A percentile compares a stretch with the other conserved stretches of the same genome.
These are phyloP conservation scores for Myotis pilosus DNA, from an alignment of 2,797 vertebrate species.

Conservation along the genomic window DNA sequence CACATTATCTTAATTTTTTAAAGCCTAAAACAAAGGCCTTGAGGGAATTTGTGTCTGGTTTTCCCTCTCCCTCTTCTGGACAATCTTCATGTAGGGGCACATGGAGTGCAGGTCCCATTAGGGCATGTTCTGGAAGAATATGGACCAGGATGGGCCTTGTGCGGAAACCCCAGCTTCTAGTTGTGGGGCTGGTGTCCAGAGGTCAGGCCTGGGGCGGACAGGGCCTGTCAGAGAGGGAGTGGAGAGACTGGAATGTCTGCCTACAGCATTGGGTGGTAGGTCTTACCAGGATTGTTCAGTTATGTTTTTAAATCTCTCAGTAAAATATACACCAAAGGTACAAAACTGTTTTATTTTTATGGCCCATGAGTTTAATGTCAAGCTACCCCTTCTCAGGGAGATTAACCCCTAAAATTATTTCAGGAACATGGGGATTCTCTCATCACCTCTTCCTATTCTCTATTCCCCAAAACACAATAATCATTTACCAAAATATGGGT, in stretches of 20 bases:
- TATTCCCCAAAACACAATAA: neutral
- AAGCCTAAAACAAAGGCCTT: neutral
- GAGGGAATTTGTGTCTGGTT: neutral
- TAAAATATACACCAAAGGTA: neutral
- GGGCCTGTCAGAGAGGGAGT: neutral
- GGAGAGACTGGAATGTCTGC: neutral
- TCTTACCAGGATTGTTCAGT: neutral
- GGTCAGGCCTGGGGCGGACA: fast-evolving
- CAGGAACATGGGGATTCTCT: neutral
- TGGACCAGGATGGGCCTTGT: neutral
- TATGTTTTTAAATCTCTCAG: neutral
- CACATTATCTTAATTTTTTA: neutral
- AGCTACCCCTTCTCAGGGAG: neutral
- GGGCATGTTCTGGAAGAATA: neutral
- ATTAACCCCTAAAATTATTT: neutral
- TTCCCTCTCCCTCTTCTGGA: neutral
- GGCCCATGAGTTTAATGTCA: neutral
- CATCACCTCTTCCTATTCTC: neutral
- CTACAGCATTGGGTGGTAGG: neutral
- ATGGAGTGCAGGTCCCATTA: no score
- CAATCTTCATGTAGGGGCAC: no score
- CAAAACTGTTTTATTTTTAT: neutral
- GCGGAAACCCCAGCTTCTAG: neutral
- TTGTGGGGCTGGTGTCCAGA: fast-evolving
- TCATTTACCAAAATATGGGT: neutral